Conservation (phyloP, 2,888 invertebrate species). For the Osmoderma eremita region DNA sequence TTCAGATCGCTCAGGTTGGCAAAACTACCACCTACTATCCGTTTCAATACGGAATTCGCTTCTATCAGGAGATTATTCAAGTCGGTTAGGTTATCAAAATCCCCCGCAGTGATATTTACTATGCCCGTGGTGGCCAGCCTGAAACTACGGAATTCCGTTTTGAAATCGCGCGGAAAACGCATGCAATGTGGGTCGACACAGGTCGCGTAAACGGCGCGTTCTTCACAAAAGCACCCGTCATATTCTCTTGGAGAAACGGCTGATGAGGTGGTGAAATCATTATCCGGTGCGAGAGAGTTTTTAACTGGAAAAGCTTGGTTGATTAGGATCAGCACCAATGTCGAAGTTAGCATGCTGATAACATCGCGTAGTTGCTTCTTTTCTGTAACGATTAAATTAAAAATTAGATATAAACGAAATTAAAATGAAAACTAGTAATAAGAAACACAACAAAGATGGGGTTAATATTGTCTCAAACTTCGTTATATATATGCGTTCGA, state of each 20-base stretch:
- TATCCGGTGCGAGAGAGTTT: too few relatives aligned
- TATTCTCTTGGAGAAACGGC: neutral
- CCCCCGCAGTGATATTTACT: conserved; percentile 61
- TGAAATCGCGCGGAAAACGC: conserved; percentile 66
- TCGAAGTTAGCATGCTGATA: conserved; percentile 10
- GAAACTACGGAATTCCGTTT: conserved; percentile 60
- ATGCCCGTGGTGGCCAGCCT: conserved; percentile 67
- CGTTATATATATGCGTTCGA: too few relatives aligned
- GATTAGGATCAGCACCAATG: conserved; percentile 1
- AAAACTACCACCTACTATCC: conserved; percentile 66
- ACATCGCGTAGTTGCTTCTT: neutral
- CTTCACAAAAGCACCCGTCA: conserved; percentile 67
- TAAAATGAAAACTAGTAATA: too few relatives aligned
- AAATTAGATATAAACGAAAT: too few relatives aligned
- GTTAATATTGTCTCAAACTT: too few relatives aligned
- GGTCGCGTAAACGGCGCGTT: conserved; percentile 61
- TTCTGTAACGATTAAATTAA: too few relatives aligned
- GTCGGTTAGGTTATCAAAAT: conserved; percentile 60
- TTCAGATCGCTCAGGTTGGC: conserved; percentile 64
- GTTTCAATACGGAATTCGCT: conserved; percentile 66
- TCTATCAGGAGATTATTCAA: conserved; percentile 66
- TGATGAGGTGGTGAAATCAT: conserved; percentile 6
- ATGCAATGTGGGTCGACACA: conserved; percentile 69
- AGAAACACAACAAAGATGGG: too few relatives aligned
- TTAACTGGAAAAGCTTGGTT: neutral